Evolutionary conservation across 2,113 vertebrate species (phyloP), one percentile per base, ranked within the genome.

Genomic region (Perca fluviatilis): DNA sequence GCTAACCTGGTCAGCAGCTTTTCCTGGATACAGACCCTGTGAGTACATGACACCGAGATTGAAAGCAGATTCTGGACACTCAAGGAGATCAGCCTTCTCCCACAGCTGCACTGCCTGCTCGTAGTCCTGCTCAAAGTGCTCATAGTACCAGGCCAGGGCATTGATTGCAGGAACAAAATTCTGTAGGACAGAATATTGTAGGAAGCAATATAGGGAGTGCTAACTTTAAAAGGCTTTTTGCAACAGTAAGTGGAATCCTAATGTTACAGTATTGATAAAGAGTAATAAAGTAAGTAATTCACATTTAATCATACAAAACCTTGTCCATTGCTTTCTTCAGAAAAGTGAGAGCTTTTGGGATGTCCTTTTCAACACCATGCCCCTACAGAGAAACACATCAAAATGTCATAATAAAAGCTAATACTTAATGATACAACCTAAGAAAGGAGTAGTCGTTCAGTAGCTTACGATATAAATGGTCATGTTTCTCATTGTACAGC

Each of bases 91-190:
- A 0, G 96, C 96, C 63, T 84, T 77, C 64, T 96, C 95, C 96
- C 96, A 96, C 74, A 95, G 90, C 85, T 93, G 74, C 66, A 91
- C 94, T 0, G 96, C 96, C 64, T 79, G 86, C 60, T 67, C 6
- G 12, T 96, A 96, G 86, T 96, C 91, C 6, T 74, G 60, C 74
- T 95, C 91, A 66, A 80, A 93, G 62, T 91, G 85, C 86, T 96
- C 95, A 16, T 96, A 94, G 83, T 96, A 96, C 96, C 96, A 96
- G 73, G 91, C 96, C 65, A 96, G 86, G 50, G 96, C 96, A 1
- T 91, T 96, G 47, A 96, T 89, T 1, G 96, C 96, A 11, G 95
- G 95, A 65, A 92, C 90, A 68, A 93, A 96, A 57, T 93, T 93
- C 96, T 96, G 66, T n/a, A 14, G 30, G 40, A 66, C 4, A 64